Evolutionary conservation across 2,888 invertebrate genomes (phyloP), one percentile per base, ranked within the genome.

Genomic region (Eristalinus sepulchralis): DNA sequence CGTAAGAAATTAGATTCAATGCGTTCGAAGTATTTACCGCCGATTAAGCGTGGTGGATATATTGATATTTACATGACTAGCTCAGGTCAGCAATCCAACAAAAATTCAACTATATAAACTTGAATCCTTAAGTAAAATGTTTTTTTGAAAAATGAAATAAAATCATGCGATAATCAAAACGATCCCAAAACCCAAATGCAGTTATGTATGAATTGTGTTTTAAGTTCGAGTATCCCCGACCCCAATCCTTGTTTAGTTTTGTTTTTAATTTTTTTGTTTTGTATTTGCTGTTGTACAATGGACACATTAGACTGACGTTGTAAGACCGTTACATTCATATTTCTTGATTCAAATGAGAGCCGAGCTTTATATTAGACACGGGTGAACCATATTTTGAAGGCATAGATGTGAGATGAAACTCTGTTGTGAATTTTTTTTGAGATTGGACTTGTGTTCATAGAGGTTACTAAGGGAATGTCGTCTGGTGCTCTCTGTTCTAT

Each of bases 1-100:
- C 94, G 94, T 92, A 94, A 94, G 92, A 94, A 95, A 92, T 94
- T 96, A 94, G 95, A 95, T 93, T 95, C 96, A 92, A 94, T 94
- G 92, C 95, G 96, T 93, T 95, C 96, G 92, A 97, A 97, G 94
- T 94, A 95, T 92, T 95, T 97, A 92, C 97, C 97, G 91, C 95
- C 96, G 89, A 95, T 97, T 93, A 96, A 96, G 94, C 94, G 97
- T 93, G 97, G 96, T 93, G 95, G 96, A 93, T 94, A 95, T 93
- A 95, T 96, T 93, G 97, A 97, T 94, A 95, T 96, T 92, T 97
- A 97, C 94, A 95, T 96, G 93, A 96, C 96, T 93, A 96, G 96
- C 93, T 96, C 97, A 97, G 97, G 97, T 97, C 95, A 94, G 95
- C 90, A 83, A 86, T 55, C 39, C 68, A 81, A 71, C 71, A 85